Evolutionary conservation across 1,140 invertebrate species (phyloP).

Genomic region (Drosophila albomicans): DNA sequence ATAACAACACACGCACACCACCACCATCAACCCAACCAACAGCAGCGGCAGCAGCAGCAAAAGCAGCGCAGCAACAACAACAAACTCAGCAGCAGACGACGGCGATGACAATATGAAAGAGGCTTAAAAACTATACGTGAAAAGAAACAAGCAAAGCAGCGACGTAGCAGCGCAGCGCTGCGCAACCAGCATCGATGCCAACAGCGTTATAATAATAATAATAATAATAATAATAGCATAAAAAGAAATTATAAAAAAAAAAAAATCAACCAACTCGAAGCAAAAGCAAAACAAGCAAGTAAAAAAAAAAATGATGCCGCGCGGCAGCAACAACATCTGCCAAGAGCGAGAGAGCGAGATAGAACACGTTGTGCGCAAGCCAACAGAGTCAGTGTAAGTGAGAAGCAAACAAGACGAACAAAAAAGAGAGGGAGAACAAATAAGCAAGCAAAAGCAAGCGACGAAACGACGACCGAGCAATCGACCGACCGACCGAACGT

Average conservation of each 20-base stretch:
- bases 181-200: constrained; percentile 43
- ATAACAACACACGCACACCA: constrained; percentile 62
- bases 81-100: constrained; percentile 34
- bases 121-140: constrained; percentile 55
- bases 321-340: constrained; percentile 39
- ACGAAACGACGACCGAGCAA: constrained; percentile 1
- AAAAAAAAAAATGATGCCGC: constrained; percentile 53
- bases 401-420: constrained; percentile 5
- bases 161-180: constrained; percentile 36
- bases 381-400: constrained; percentile 11
- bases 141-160: constrained; percentile 63
- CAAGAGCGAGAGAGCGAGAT: constrained; percentile 49
- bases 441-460: constrained; percentile 7
- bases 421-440: background rate
- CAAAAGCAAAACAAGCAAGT: constrained; percentile 52
- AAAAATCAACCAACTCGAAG: constrained; percentile 25
- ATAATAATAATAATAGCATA: constrained; percentile 64
- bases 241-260: constrained; percentile 54
- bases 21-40: constrained; percentile 5
- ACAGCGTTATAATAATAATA: constrained; percentile 65
- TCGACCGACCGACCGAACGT: constrained; percentile 9
- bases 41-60: constrained; percentile 18
- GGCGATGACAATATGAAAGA: constrained; percentile 61
- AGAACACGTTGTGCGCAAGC: constrained; percentile 31
- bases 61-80: constrained; percentile 11